Conservation (phyloP, 2,113 vertebrate genomes). For the Chamaetylas fuelleborni region DNA sequence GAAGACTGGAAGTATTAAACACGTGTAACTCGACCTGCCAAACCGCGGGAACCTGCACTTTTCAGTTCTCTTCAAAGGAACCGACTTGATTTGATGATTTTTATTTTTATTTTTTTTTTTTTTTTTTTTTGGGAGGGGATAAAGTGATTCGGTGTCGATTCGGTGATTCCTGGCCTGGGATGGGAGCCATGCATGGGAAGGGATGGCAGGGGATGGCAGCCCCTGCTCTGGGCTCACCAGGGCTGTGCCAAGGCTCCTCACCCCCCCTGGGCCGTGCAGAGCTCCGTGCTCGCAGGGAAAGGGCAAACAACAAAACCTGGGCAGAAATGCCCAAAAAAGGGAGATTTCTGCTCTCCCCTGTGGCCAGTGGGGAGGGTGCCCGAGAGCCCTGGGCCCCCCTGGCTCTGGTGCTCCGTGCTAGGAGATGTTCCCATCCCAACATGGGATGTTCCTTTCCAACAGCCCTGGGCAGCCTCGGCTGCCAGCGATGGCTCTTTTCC, state of each 20-base stretch:
- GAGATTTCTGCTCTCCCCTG: background rate
- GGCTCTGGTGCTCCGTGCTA: accelerated
- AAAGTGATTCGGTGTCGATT: background rate
- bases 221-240: background rate
- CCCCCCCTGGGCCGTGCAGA: background rate
- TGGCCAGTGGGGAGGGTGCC: accelerated
- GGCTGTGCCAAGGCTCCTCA: background rate
- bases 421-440: accelerated
- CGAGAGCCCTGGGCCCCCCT: accelerated
- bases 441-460: background rate
- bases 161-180: background rate
- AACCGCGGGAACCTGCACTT: slow-evolving; percentile 21
- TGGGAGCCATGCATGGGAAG: accelerated
- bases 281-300: background rate
- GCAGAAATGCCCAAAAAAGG: background rate
- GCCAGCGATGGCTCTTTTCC: background rate
- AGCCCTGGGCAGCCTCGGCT: background rate
- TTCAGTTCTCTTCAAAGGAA: background rate
- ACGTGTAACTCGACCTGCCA: background rate
- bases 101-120: background rate
- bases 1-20: background rate
- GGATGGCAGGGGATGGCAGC: background rate
- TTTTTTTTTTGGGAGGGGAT: background rate
- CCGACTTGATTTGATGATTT: background rate
- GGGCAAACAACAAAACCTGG: accelerated